Base-by-base conservation (phyloP, 2,888 invertebrate species). In the Drosophila birchii region DNA sequence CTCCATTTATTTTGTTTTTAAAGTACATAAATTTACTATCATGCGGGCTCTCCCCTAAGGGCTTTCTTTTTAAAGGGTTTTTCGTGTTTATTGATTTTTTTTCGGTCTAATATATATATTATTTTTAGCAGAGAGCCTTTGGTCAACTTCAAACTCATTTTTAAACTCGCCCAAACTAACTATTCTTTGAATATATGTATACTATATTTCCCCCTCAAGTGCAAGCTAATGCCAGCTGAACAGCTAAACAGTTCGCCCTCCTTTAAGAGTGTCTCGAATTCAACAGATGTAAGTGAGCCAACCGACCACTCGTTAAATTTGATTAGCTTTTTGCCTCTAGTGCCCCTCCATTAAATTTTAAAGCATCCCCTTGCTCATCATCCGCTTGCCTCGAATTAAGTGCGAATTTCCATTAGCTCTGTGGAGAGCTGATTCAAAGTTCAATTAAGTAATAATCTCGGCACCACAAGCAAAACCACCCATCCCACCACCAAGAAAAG, bases 141-240 rank as follows among this genome's bases (percentile, higher is more conserved):
- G 20, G 32, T 12, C 58, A 14, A 34, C 38, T 41, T 39, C n/a
- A 49, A 49, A 64, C 26, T 49, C 64, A 64, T 49, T 62, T 18
- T 62, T 18, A 18, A 49, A 34, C 16, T 18, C 63, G 39, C 43
- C 44, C 53, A 44, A 23, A 59, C 47, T 70, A 62, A 76, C 51
- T 44, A 43, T 56, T 23, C 6, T 44, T 67, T 32, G 49, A 43
- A 47, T 41, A 20, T 32, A 44, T 41, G n/a, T 32, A 45, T 53
- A 55, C 43, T 32, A 45, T 53, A 55, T 45, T 26, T 53, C 29
- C 47, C 47, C 47, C 47, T 8, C 8, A 78, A 91, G 91, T 85
- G 86, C 76, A 90, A 91, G 80, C 80, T 91, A 76, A 80, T 91
- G 74, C 86, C 80, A 82, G 76, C 81, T 68, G 91, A 91, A 80